Evolutionary conservation across 2,888 invertebrate species (phyloP).

Genomic region (Eupithecia centaureata): DNA sequence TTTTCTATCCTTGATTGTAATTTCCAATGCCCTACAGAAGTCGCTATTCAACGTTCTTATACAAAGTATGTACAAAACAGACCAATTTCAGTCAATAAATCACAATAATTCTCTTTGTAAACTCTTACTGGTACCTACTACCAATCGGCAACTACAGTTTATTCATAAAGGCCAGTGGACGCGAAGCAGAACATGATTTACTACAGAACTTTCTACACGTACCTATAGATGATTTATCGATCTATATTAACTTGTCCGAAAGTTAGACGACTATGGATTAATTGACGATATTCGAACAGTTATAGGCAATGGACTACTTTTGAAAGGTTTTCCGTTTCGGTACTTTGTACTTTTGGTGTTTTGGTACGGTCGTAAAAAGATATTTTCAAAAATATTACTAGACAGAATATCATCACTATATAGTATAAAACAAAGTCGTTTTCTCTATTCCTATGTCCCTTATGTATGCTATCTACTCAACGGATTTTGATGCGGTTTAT

Average conservation of each 20-base stretch:
- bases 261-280: constrained; percentile 27
- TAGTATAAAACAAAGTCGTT: no score
- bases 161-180: constrained; percentile 55
- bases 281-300: constrained; percentile 38
- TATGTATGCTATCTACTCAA: no score
- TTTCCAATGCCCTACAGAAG: no score
- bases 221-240: constrained; percentile 60
- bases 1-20: no score
- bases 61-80: not conserved
- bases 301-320: not conserved
- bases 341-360: not conserved
- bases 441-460: no score
- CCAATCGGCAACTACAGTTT: constrained; percentile 42
- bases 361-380: not conserved
- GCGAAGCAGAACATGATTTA: constrained; percentile 64
- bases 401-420: not conserved
- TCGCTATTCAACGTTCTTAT: no score
- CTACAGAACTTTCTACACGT: constrained; percentile 63
- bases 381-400: not conserved
- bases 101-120: not conserved
- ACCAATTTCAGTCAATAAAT: not conserved
- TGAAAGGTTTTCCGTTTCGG: not conserved
- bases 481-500: no score
- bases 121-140: not conserved
- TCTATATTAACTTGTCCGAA: constrained; percentile 42